Evolutionary conservation across 2,797 vertebrate species (phyloP).

Genomic region (Girardinus metallicus): DNA sequence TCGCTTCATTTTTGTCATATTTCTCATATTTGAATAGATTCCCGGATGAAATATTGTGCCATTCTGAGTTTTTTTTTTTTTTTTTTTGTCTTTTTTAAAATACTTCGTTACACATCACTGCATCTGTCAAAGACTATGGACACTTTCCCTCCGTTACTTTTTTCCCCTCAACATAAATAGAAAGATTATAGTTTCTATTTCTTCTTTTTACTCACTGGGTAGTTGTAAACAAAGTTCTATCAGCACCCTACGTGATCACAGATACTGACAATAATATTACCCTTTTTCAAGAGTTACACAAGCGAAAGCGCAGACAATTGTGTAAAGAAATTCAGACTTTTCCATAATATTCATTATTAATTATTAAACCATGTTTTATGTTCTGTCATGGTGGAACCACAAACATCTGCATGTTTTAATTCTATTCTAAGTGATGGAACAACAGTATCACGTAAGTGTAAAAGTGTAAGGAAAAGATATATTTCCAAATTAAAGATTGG

Average conservation of each 20-base stretch:
- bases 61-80: slow-evolving; percentile 25
- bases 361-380: not conserved
- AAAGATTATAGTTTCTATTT: slow-evolving; percentile 5
- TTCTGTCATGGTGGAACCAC: no score
- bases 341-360: not conserved
- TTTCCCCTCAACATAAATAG: slow-evolving; percentile 23
- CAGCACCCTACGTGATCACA: not conserved
- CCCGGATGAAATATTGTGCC: slow-evolving; percentile 52
- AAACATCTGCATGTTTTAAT: not conserved
- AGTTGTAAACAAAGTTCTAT: slow-evolving; percentile 32
- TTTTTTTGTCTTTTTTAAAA: not conserved
- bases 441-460: not conserved
- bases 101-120: slow-evolving; percentile 59
- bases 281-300: not conserved
- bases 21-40: slow-evolving; percentile 62
- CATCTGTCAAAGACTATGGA: slow-evolving; percentile 50
- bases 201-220: not conserved
- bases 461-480: not conserved
- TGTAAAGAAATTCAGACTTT: no score
- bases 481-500: not conserved
- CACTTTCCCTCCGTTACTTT: slow-evolving; percentile 22
- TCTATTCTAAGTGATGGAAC: not conserved
- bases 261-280: not conserved
- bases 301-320: not conserved
- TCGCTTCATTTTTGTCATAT: slow-evolving; percentile 61